Base-by-base conservation (phyloP, 1,140 invertebrate genomes). In the Plectrocnemia conspersa region DNA sequence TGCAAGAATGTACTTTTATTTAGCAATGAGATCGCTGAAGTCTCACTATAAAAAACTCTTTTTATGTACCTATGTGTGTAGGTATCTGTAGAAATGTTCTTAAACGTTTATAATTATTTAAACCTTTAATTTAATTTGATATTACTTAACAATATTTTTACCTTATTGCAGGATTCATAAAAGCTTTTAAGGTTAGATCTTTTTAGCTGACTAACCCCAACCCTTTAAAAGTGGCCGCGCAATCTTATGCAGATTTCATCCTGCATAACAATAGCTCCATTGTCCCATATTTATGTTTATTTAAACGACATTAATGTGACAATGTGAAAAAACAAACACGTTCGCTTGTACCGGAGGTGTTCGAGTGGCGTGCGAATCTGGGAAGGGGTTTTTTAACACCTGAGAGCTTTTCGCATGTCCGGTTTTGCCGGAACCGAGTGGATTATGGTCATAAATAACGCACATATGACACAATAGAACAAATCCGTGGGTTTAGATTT, bases 251-350 rank as follows among this genome's bases (percentile, higher is more conserved):
- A 35, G 11, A 38, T 19, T 10, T 15, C 18, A 6, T 45, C 42
- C 22, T 13, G n/a, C 10, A 19, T 10, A 13, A 35, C 46, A 19
- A 48, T 40, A 19, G 23, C 38, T 35, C 41, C 52, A 36, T 45
- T 45, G 52, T 54, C 40, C 16, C 11, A 25, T 54, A 49, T 56
- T 56, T 54, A 61, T 61, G 59, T 61, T 61, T 61, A 48, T 61
- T 56, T 61, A 61, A 61, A 54, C 13, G 54, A 54, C 50, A 50
- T 25, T 61, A 56, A 60, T 60, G 58, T 48, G 58, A 53, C 49
- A 47, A 60, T 60, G 45, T 15, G 49, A 49, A 60, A n/a, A 56
- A 60, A 56, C 54, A 60, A 60, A 54, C 52, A 55, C 25, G 24
- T 52, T 22, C 19, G 44, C 32, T 46, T 57, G 40, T 7, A 45